Base-by-base conservation (phyloP, 92 coral and sea anemone genomes). In the Blastomussa wellsi region DNA sequence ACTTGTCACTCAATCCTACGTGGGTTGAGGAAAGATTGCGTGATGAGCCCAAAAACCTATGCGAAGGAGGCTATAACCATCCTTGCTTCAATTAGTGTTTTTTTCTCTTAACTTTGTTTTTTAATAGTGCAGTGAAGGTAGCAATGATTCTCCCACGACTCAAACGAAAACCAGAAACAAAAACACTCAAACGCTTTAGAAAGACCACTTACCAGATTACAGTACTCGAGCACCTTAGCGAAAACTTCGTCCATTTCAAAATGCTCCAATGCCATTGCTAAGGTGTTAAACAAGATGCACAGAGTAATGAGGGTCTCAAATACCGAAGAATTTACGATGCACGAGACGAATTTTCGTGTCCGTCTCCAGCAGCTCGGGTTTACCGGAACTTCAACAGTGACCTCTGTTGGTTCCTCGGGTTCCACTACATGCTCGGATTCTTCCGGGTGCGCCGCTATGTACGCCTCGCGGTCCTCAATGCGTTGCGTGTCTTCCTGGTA, bases 261-360 rank as follows among this genome's bases (percentile, higher is more conserved):
- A 81, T 97, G 94, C 53, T 97, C 99, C 55, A 92, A 37, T 6
- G 99, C 97, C 99, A 97, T 97, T 35, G 98, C 98, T 60, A 92
- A 73, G 4, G 99, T 97, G 79, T 97, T 97, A n/a, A 97, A 90
- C 78, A 97, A 85, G 73, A 97, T 97, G 79, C 99, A 97, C 57
- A 94, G 80, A 12, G 99, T 97, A 33, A 97, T 97, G 39, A 97
- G 91, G 32, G 95, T 92, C 90, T 97, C 99, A 47, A 97, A 97
- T 0, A 86, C 60, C n/a, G 99, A 82, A 47, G 85, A 74, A 47
- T 88, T 92, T 51, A 97, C 99, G 6, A 97, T 47, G 4, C 14
- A 1, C 16, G 73, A 78, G 16, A 84, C 87, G 22, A 0, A 5
- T 4, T 78, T 81, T 39, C 83, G 94, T 2, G 69, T 33, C 20